Conservation (phyloP, 2,888 invertebrate species). For the Chrysina gloriosa region DNA sequence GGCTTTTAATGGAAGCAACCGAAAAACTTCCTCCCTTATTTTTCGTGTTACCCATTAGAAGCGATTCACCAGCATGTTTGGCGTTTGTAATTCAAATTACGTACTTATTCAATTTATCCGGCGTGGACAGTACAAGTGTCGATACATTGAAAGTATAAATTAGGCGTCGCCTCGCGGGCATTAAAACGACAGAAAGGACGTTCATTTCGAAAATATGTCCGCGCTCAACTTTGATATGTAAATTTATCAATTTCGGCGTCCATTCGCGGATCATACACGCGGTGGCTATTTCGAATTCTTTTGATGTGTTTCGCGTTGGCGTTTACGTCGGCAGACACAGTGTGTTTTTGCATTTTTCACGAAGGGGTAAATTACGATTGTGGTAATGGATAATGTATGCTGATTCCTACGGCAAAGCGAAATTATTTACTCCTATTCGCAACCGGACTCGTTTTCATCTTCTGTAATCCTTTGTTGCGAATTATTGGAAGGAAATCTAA, state of each 20-base stretch:
- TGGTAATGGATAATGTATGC: background rate
- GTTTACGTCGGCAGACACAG: background rate
- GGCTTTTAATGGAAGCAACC: background rate
- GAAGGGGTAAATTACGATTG: background rate
- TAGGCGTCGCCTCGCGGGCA: background rate
- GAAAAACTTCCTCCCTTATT: background rate
- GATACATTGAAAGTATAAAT: slow-evolving; percentile 13
- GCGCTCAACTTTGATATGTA: slow-evolving; percentile 23
- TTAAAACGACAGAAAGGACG: background rate
- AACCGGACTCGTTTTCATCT: too few relatives aligned
- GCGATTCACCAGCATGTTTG: background rate
- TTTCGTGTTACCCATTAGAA: background rate
- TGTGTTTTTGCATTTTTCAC: slow-evolving; percentile 3
- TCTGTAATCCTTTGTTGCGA: too few relatives aligned
- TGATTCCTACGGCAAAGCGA: too few relatives aligned
- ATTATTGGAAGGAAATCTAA: too few relatives aligned
- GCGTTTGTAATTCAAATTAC: slow-evolving; percentile 2
- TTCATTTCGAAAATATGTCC: slow-evolving; percentile 5
- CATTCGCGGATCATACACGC: background rate
- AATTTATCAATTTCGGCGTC: slow-evolving; percentile 22
- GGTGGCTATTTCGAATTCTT: slow-evolving; percentile 12
- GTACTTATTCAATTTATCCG: background rate
- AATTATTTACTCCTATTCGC: too few relatives aligned
- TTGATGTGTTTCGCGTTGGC: slow-evolving; percentile 1
- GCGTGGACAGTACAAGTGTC: background rate